Base-by-base conservation (phyloP, 2,113 vertebrate species). In the Parotia lawesii region DNA sequence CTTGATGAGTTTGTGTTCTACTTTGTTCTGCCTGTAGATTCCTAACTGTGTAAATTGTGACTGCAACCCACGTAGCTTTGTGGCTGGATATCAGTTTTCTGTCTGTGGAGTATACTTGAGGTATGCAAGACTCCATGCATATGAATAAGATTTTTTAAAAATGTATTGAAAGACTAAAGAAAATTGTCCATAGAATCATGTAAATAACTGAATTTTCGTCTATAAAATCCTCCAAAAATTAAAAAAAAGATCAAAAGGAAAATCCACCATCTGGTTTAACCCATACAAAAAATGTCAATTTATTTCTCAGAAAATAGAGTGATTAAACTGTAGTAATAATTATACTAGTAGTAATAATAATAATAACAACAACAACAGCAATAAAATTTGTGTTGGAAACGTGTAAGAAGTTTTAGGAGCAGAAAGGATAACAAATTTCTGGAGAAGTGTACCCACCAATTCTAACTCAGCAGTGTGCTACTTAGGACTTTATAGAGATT, bases 61-160 rank as follows among this genome's bases (percentile, higher is more conserved):
- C 29, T 66, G 27, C 44, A 90, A 76, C 40, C 45, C 40, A 48
- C 51, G 12, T 23, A 62, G 44, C 10, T 94, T 72, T 93, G 87
- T 72, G 31, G 6, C 31, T 84, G 37, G 54, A 51, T 92, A 80
- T 81, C 42, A 94, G 19, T 74, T 75, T 90, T 95, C 51, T 80
- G 24, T 56, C 58, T n/a, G 28, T 65, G 53, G 27, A 48, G 14
- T 57, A 10, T 24, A 21, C 2, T 76, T 69, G 21, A 61, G 7
- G 6, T 31, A 40, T 2, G 1, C 16, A 60, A 79, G 35, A 42
- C 40, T 83, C 37, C 6, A 28, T 69, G 29, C 29, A 87, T 64
- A 74, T 24, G 50, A 89, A 76, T 67, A 33, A 5, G 16, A 61
- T 74, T 96, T 83, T 38, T 23, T 38, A 54, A 62, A 72, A 15